Percentiles rank a stretch among this genome's conserved stretches.
These are phyloP conservation scores for Acanthosoma haemorrhoidale DNA, from an alignment of 2,888 invertebrate species.

Conservation along the genomic window DNA sequence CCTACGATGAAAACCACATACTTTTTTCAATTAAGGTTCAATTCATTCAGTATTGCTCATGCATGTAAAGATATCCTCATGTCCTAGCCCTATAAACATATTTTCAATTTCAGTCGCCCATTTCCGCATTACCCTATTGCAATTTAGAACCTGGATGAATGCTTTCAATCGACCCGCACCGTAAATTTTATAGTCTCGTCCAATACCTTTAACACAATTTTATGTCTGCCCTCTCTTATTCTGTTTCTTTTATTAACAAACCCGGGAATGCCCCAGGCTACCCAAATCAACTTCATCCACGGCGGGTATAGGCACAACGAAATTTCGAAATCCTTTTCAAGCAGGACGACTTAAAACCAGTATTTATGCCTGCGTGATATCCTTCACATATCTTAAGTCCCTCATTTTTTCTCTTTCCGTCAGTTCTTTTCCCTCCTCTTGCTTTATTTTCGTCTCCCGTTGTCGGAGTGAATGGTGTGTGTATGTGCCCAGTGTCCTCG, in stretches of 20 bases:
- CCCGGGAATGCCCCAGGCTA: not conserved
- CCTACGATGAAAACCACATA: no score
- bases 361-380: slow-evolving; percentile 10
- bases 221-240: not conserved
- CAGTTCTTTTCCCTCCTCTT: not conserved
- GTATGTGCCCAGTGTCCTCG: not conserved
- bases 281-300: not conserved
- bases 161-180: not conserved
- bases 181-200: not conserved
- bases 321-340: slow-evolving; percentile 11
- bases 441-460: not conserved
- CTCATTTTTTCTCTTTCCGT: slow-evolving; percentile 1
- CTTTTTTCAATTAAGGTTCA: no score
- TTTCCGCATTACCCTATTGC: no score
- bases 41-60: no score
- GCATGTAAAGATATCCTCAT: no score
- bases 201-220: not conserved
- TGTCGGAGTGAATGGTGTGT: not conserved
- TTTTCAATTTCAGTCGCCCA: no score
- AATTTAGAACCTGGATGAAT: no score
- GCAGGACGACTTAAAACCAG: not conserved
- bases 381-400: not conserved
- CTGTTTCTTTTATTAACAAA: not conserved
- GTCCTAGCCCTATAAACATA: no score
- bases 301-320: not conserved